phyloP scores from a whole-genome alignment of 2,113 vertebrate genomes.

The Otus sunia region DNA sequence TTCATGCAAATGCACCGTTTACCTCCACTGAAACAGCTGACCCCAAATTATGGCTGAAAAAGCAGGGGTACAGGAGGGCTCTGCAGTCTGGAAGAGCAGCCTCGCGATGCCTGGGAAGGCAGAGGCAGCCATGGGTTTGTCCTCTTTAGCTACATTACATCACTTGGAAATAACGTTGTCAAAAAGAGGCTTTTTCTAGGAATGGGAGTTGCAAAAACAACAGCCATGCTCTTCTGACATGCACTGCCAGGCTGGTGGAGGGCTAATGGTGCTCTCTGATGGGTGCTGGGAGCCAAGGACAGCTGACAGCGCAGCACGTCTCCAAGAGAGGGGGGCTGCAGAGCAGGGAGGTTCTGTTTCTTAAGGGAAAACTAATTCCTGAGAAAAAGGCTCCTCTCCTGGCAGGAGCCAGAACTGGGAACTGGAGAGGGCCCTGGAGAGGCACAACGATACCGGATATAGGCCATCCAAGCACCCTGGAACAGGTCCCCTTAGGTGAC shows the following conservation, averaged over 20 bases:
- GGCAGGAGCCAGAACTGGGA: background rate
- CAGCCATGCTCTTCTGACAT: accelerated
- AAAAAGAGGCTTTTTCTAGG: background rate
- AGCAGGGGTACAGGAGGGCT: background rate
- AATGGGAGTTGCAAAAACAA: background rate
- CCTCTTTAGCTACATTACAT: background rate
- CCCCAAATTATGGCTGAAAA: background rate
- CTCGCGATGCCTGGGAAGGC: background rate
- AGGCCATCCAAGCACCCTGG: accelerated
- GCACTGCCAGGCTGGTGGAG: background rate
- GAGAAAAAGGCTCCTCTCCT: background rate
- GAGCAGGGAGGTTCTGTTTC: background rate
- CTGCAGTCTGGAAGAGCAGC: background rate
- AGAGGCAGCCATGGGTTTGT: background rate
- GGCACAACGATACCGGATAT: background rate
- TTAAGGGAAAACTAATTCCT: background rate
- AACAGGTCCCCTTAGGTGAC: too few species aligned
- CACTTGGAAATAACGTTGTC: background rate
- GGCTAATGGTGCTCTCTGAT: background rate
- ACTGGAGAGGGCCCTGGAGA: background rate
- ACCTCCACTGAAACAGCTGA: background rate
- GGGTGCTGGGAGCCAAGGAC: background rate
- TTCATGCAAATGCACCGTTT: background rate
- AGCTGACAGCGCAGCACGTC: background rate
- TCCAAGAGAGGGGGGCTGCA: accelerated